Conservation (phyloP, 2,797 vertebrate genomes). For the Ptychadena robeensis region DNA sequence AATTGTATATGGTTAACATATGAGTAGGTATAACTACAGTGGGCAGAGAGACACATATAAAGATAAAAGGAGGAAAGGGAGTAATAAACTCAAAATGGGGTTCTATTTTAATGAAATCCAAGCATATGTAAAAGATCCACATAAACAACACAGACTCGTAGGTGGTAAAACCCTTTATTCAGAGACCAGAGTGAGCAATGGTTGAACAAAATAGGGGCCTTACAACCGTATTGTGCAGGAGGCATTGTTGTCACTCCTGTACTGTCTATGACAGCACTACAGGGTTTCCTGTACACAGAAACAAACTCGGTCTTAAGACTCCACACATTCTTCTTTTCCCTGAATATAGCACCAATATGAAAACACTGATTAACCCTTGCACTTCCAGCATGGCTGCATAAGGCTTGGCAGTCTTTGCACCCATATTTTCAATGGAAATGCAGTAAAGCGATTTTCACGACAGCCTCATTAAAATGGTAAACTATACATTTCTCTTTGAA, state of each 20-base stretch:
- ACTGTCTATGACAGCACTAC: constrained; percentile 2
- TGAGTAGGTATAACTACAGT: not conserved
- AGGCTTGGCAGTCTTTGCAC: not conserved
- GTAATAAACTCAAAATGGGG: not conserved
- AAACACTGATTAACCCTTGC: constrained; percentile 29
- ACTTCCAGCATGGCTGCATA: not conserved
- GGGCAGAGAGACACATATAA: not conserved
- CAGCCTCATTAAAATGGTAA: not conserved
- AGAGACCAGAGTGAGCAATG: constrained; percentile 41
- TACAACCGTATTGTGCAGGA: not conserved
- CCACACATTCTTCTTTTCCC: constrained; percentile 6
- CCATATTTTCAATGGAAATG: not conserved
- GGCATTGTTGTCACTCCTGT: not conserved
- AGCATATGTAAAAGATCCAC: not conserved
- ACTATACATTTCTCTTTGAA: not conserved
- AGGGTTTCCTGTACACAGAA: not conserved
- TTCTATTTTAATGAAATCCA: not conserved
- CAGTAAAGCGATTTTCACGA: not conserved
- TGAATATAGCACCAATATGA: constrained; percentile 57
- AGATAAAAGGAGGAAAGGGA: not conserved
- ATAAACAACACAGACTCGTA: constrained; percentile 36
- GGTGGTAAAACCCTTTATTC: constrained; percentile 57
- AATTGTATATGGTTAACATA: not conserved
- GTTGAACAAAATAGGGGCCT: constrained; percentile 23
- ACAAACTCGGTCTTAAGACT: not conserved